Evolutionary conservation across 2,888 invertebrate species (phyloP), one percentile per base, ranked within the genome.

Genomic region (Orgyia antiqua): DNA sequence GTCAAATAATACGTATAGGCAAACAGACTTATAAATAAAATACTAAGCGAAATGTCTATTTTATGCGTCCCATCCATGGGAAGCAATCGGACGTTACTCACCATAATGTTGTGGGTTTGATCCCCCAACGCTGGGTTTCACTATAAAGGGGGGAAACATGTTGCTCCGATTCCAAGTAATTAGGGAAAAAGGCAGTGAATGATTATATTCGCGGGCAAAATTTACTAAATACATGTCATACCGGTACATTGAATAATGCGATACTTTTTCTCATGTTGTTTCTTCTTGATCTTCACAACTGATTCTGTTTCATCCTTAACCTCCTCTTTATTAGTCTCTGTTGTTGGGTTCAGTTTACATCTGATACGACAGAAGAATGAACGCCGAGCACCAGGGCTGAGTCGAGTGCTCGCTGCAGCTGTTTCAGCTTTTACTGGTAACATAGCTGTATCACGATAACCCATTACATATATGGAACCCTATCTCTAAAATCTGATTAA

Each of bases 291-390:
- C 88, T 91, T 51, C 87, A 89, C n/a, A 73, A 82, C 34, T 0
- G 88, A 79, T 32, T 92, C 92, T 0, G 89, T 83, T 63, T 95
- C 94, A 58, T 94, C 94, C 71, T 95, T 95, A 37, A 93, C 88
- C 10, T 77, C 35, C 24, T 31, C 35, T 3, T 42, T 12, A 2
- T 39, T 9, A 3, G 19, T 8, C 10, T 11, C 18, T 10, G 12
- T 4, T 2, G 77, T 57, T 5, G 87, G 69, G 2, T 27, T 2
- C 11, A 27, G 29, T 69, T 93, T 93, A 56, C 92, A 91, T 72
- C 96, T 97, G 93, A 97, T 97, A 39, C 97, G 91, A 67, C 97
- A 98, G 75, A 96, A 96, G 74, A 98, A 98, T 0, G 96, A 96
- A 19, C 98, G 88, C 2, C 97, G 87, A 0, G 96, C 94, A 3